Percentiles rank a stretch among this genome's conserved stretches.
phyloP scores from a whole-genome alignment of 2,888 invertebrate genomes.

The Cecidostiba fungosa region DNA sequence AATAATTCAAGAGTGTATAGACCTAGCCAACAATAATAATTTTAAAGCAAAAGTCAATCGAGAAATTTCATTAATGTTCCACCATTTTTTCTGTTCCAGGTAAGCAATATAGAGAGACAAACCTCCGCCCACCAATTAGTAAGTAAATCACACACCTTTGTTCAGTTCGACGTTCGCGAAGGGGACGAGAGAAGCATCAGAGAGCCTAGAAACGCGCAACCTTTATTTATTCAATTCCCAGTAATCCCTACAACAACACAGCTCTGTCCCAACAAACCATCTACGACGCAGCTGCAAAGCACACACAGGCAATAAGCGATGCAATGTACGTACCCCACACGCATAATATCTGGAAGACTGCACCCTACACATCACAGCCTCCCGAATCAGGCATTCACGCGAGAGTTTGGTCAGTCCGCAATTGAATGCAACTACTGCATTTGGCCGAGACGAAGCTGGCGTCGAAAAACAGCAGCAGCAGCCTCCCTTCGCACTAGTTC shows the following conservation, averaged over 20 bases:
- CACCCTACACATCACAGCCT: not conserved
- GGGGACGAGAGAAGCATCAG: not conserved
- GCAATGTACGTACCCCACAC: no score
- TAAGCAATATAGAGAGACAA: not conserved
- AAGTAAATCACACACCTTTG: not conserved
- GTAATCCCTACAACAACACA: not conserved
- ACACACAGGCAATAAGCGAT: not conserved
- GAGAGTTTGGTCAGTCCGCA: constrained; percentile 72
- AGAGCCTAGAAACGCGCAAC: not conserved
- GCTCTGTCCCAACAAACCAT: not conserved
- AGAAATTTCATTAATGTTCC: not conserved
- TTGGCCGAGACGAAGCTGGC: not conserved
- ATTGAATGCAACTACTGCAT: constrained; percentile 69
- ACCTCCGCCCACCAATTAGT: not conserved
- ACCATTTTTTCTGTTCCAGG: not conserved
- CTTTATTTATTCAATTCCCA: constrained; percentile 3
- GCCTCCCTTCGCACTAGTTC: not conserved
- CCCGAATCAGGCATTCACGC: not conserved
- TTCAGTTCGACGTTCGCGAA: not conserved
- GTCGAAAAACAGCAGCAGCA: not conserved
- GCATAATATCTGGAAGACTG: not conserved
- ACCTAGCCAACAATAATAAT: not conserved
- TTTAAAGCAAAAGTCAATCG: not conserved
- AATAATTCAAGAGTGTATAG: not conserved
- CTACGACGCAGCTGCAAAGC: not conserved